Evolutionary conservation across 2,797 vertebrate genomes (phyloP).

Genomic region (Tinamus major): DNA sequence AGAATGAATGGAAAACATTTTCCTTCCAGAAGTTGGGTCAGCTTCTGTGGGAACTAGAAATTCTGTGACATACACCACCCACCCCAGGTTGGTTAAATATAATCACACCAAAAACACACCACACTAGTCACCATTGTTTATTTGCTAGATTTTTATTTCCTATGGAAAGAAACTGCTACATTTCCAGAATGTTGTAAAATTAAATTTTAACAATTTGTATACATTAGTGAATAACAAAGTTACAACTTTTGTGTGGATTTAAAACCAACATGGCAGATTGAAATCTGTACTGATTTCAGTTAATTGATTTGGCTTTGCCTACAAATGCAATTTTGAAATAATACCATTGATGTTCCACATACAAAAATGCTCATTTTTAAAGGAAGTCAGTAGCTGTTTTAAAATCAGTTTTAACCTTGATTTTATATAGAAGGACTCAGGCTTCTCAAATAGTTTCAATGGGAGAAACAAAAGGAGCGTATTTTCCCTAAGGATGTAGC

Average conservation of each 20-base stretch:
- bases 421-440: slow-evolving; percentile 6
- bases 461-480: background rate
- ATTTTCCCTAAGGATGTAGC: background rate
- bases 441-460: background rate
- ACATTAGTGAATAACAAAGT: slow-evolving; percentile 34
- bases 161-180: slow-evolving; percentile 55
- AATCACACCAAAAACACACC: background rate
- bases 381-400: slow-evolving; percentile 25
- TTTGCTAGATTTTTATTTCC: slow-evolving; percentile 55
- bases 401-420: slow-evolving; percentile 44
- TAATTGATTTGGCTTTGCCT: background rate
- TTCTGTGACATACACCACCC: background rate
- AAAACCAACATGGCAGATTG: background rate
- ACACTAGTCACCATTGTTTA: background rate
- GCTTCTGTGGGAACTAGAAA: background rate
- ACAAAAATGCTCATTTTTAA: background rate
- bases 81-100: background rate
- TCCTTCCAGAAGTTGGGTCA: background rate
- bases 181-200: slow-evolving; percentile 50
- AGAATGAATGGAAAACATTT: accelerated
- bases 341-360: background rate
- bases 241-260: slow-evolving; percentile 6
- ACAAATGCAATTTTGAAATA: background rate
- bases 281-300: slow-evolving; percentile 3
- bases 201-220: slow-evolving; percentile 1